Percentiles rank a stretch among this genome's conserved stretches.
phyloP scores from a whole-genome alignment of 2,113 vertebrate species.

The Hystrix cristata region DNA sequence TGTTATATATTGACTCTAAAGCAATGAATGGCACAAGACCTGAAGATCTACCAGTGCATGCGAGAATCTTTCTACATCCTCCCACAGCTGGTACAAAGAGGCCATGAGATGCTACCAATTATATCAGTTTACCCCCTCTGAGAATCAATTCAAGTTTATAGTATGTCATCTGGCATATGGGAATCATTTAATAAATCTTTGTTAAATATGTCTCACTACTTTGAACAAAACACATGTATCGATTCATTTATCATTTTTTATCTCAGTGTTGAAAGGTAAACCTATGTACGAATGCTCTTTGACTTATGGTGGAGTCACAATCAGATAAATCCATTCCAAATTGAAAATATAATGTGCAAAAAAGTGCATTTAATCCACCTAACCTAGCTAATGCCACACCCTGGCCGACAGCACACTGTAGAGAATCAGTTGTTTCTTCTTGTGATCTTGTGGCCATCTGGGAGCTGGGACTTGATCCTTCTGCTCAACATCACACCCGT shows the following conservation, averaged over 20 bases:
- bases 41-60: neutral
- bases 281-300: neutral
- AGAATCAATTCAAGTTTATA: neutral
- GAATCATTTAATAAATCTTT: conserved; percentile 38
- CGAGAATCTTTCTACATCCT: neutral
- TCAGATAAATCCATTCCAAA: neutral
- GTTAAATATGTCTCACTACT: neutral
- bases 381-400: no score
- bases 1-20: neutral
- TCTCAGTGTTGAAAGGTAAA: neutral
- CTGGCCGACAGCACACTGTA: no score
- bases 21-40: neutral
- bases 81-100: neutral
- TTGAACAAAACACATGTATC: neutral
- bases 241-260: neutral
- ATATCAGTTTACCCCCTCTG: neutral
- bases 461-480: no score
- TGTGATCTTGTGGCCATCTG: no score
- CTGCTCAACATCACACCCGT: neutral
- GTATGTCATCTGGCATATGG: neutral
- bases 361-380: neutral
- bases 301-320: neutral
- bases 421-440: neutral
- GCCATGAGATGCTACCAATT: neutral
- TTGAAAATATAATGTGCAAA: neutral